These are phyloP conservation scores for Rhynchotus rufescens DNA, from an alignment of 2,797 vertebrate genomes.

Conservation along the genomic window DNA sequence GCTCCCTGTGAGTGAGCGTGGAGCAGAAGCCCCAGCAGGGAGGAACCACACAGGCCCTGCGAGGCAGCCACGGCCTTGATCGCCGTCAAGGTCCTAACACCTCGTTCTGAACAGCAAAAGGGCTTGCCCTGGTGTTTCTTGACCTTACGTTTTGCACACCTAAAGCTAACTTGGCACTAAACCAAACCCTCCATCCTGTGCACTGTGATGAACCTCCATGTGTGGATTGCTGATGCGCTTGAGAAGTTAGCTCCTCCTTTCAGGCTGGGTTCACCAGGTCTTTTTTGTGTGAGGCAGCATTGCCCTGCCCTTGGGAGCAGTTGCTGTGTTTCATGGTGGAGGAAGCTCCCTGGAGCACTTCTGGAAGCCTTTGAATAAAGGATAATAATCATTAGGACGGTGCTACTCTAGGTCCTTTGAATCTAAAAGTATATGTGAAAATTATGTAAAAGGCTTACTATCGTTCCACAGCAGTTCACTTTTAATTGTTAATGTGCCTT, in stretches of 20 bases:
- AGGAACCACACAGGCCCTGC: rapidly evolving
- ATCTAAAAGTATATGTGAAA: background rate
- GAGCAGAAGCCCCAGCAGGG: background rate
- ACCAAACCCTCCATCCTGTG: background rate
- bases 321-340: rapidly evolving
- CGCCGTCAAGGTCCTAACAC: background rate
- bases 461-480: background rate
- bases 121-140: rapidly evolving
- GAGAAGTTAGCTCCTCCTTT: background rate
- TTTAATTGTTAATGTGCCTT: background rate
- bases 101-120: background rate
- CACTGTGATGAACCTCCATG: background rate
- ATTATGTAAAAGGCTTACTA: background rate
- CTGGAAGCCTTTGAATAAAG: background rate
- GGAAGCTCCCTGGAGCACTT: background rate
- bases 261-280: background rate
- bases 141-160: background rate
- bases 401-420: background rate
- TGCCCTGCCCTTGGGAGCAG: background rate
- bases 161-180: background rate
- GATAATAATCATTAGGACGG: background rate
- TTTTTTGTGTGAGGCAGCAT: background rate
- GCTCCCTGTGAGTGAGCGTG: background rate
- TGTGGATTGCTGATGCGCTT: background rate
- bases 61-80: background rate